Percentiles rank a stretch among this genome's conserved stretches.
phyloP scores from a whole-genome alignment of 2,797 vertebrate genomes.

The Catostomus latipinnis region DNA sequence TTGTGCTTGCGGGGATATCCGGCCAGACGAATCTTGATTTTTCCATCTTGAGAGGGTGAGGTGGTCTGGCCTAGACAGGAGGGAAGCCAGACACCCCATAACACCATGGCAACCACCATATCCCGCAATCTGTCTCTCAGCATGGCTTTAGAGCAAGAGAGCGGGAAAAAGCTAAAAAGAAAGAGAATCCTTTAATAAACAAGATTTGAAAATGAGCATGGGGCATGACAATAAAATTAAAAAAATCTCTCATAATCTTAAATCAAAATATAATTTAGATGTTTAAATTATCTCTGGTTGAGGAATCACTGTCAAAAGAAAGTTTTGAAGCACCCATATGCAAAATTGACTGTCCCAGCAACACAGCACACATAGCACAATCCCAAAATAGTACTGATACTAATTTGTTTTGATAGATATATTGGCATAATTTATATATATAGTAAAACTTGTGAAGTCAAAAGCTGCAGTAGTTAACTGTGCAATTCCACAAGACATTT shows the following conservation, averaged over 20 bases:
- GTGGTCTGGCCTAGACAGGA: constrained; percentile 74
- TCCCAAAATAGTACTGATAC: no score
- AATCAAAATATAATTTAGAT: no score
- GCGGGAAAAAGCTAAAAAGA: constrained; percentile 14
- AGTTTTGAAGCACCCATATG: background rate
- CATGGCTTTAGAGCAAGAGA: constrained; percentile 41
- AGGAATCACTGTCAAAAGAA: background rate
- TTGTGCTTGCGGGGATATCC: constrained; percentile 96
- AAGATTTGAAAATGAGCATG: background rate
- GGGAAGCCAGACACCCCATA: constrained; percentile 74
- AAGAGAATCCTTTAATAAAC: background rate
- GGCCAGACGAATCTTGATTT: constrained; percentile 84
- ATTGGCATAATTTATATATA: no score
- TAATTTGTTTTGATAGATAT: no score
- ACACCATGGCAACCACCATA: constrained; percentile 62
- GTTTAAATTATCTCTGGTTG: no score
- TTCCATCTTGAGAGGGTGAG: constrained; percentile 58
- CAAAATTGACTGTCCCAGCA: no score
- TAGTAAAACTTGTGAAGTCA: no score
- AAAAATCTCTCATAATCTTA: no score
- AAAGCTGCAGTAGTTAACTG: background rate
- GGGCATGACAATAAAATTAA: background rate
- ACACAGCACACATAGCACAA: no score
- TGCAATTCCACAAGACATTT: background rate
- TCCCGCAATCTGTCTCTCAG: constrained; percentile 24